These are phyloP conservation scores for Thymelicus sylvestris DNA, from an alignment of 2,888 invertebrate species.

Conservation along the genomic window DNA sequence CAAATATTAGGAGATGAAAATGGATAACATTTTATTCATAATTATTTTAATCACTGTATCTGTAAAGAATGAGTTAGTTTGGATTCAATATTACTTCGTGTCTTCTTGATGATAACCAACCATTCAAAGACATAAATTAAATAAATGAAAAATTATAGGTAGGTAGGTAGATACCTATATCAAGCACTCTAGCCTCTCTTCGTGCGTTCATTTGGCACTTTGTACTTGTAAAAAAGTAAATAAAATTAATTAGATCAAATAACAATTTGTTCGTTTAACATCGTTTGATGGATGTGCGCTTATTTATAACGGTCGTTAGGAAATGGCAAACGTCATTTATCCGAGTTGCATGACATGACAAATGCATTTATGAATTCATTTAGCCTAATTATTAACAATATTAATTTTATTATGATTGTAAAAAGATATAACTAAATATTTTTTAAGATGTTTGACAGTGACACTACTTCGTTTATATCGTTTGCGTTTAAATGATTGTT, in stretches of 20 bases:
- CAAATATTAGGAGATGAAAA: too few relatives aligned
- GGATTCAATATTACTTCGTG: too few relatives aligned
- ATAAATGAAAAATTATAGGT: background rate
- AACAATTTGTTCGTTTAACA: constrained; percentile 36
- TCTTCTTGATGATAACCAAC: too few relatives aligned
- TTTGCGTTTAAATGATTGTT: too few relatives aligned
- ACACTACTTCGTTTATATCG: too few relatives aligned
- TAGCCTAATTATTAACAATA: constrained; percentile 32
- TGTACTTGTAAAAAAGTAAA: constrained; percentile 22
- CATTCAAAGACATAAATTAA: too few relatives aligned
- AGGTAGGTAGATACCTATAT: background rate
- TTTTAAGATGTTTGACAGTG: background rate
- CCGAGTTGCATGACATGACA: constrained; percentile 30
- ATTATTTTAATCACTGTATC: too few relatives aligned
- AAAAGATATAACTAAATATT: background rate
- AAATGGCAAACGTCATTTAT: constrained; percentile 37
- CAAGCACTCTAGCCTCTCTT: background rate
- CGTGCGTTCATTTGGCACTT: constrained; percentile 16
- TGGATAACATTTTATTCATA: too few relatives aligned
- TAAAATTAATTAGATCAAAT: constrained; percentile 32
- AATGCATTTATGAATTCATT: constrained; percentile 32
- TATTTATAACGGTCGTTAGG: constrained; percentile 37
- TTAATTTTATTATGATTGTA: background rate
- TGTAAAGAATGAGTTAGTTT: too few relatives aligned
- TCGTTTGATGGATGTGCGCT: constrained; percentile 33